Evolutionary conservation across 2,888 invertebrate genomes (phyloP).

Genomic region (Tipula unca): DNA sequence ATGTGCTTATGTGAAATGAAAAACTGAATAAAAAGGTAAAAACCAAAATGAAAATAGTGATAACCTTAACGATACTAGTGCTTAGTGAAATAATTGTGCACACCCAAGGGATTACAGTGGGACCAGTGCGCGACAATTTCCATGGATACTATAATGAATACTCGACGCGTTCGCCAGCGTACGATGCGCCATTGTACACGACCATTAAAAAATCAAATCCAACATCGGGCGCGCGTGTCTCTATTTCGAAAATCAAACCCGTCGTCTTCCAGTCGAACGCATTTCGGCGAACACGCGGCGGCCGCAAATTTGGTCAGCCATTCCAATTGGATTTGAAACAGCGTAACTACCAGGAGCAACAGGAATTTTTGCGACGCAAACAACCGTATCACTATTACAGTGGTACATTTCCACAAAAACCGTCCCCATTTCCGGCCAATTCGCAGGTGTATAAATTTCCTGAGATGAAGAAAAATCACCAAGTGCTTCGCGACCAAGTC

Average conservation of each 20-base stretch:
- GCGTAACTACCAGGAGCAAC: slow-evolving; percentile 16
- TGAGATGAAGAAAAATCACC: neutral
- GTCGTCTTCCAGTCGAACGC: neutral
- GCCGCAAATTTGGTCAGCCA: neutral
- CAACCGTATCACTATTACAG: neutral
- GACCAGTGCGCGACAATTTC: neutral
- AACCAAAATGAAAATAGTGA: neutral
- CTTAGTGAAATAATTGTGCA: neutral
- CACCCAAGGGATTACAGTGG: slow-evolving; percentile 1
- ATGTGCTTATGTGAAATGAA: neutral
- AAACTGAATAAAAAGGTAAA: neutral
- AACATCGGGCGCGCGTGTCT: neutral
- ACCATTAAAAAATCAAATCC: neutral
- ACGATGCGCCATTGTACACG: neutral
- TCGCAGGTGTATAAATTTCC: neutral
- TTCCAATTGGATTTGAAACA: slow-evolving; percentile 19
- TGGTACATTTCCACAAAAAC: neutral
- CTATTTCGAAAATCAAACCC: neutral
- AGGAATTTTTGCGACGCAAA: neutral
- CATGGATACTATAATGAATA: neutral
- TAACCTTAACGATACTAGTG: neutral
- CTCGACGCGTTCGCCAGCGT: neutral
- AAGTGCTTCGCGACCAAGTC: slow-evolving; percentile 34
- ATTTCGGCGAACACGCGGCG: neutral
- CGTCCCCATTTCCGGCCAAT: neutral